Evolutionary conservation across 30 jellyfish, hydroid and myxozoan species (phyloP), one percentile per base, ranked within the genome.

Genomic region (Aurelia coerulea): DNA sequence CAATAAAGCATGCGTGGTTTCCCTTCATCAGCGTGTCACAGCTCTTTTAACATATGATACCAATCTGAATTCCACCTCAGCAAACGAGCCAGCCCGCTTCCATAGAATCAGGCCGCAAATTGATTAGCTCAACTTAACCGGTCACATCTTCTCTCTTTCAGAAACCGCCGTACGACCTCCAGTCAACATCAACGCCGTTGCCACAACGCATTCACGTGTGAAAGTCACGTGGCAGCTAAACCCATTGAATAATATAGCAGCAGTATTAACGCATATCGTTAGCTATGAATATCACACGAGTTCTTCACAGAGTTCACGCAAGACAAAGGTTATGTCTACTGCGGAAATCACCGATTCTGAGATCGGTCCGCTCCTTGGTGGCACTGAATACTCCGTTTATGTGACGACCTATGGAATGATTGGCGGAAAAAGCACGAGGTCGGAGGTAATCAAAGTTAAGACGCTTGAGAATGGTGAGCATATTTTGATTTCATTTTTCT

Each of bases 151-250:
- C 56, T 46, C 56, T 46, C 56, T 9, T 46, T 58, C 42, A 74
- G 94, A 29, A 14, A 7, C 65, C 32, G 13, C 81, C 0, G 52
- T 76, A n/a, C 66, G 70, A 7, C 90, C 96, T 9, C 96, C 96
- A 53, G 33, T 65, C 17, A 77, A 76, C 79, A 68, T 78, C 41
- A 68, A 54, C 16, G 90, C 90, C 5, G 65, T 12, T 23, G 75
- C 96, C 0, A 10, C 65, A 16, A 74, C 96, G 4, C 41, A 90
- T 41, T 32, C 88, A 29, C 69, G 67, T 4, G 62, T 87, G n/a
- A 63, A 73, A 8, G 96, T 87, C 41, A 65, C 86, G 10, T 87
- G 96, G 96, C 84, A 69, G 46, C 76, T 70, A 53, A 83, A 83
- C 51, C 92, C 86, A 39, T 10, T 83, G 60, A 83, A 83, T 66